Percentiles rank a stretch among this genome's conserved stretches.
Evolutionary conservation across 2,113 vertebrate genomes (phyloP).

Genomic region (Piaya cayana): DNA sequence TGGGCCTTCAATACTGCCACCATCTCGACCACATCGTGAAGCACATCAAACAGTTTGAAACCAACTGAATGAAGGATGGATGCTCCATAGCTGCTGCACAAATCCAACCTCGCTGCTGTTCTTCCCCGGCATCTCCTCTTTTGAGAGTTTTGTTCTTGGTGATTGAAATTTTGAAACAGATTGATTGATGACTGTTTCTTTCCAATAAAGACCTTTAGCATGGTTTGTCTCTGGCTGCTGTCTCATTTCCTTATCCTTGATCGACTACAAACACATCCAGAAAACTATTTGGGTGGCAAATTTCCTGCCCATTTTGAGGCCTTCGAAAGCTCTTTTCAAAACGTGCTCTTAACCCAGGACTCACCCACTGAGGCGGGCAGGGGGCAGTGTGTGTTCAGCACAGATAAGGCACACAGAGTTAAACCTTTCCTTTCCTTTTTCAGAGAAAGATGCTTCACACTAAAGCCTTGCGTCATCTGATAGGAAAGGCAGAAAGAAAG

Average conservation of each 20-base stretch:
- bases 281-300: not conserved
- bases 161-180: not conserved
- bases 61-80: not conserved
- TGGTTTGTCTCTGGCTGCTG: not conserved
- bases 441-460: not conserved
- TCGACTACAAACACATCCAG: not conserved
- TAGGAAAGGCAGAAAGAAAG: not conserved
- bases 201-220: slow-evolving; percentile 1
- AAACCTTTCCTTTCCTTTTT: not conserved
- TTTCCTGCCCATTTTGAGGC: not conserved
- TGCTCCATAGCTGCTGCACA: not conserved
- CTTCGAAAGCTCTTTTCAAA: not conserved
- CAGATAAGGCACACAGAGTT: not conserved
- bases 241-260: not conserved
- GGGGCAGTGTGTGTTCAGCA: rapidly evolving
- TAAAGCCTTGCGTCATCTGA: not conserved
- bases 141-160: not conserved
- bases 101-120: not conserved
- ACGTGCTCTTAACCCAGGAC: too few species aligned
- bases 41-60: not conserved
- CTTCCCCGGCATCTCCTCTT: not conserved
- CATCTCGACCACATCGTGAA: too few species aligned
- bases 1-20: not conserved
- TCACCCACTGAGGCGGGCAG: not conserved
- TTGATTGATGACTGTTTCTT: not conserved